These are phyloP conservation scores for Gobio occitaniae DNA, from an alignment of 2,797 vertebrate species.

Conservation along the genomic window DNA sequence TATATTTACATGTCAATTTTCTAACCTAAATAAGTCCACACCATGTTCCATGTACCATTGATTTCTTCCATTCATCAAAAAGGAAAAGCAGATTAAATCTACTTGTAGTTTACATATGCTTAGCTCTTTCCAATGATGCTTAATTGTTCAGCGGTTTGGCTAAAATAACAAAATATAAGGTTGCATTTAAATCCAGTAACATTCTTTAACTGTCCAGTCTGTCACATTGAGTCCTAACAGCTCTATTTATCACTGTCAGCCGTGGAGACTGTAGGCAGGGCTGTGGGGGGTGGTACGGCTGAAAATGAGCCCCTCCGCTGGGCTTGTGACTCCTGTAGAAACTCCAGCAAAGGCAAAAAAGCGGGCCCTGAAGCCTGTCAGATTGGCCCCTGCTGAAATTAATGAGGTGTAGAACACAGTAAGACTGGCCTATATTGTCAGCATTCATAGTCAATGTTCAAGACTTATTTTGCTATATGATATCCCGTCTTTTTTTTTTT, in stretches of 20 bases:
- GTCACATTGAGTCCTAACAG: constrained; percentile 84
- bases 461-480: constrained; percentile 15
- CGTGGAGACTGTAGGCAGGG: constrained; percentile 44
- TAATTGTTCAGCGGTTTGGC: not conserved
- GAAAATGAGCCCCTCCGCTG: constrained; percentile 86
- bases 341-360: constrained; percentile 75
- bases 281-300: constrained; percentile 75
- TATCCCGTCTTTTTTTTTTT: not conserved
- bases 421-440: constrained; percentile 48
- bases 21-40: not conserved
- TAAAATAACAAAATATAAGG: not conserved
- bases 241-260: constrained; percentile 86
- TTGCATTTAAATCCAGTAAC: constrained; percentile 80
- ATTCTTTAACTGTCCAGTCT: constrained; percentile 81
- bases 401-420: constrained; percentile 56
- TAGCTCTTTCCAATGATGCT: not conserved
- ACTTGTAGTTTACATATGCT: not conserved
- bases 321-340: constrained; percentile 83
- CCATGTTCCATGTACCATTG: not conserved
- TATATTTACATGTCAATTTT: not conserved
- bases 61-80: not conserved
- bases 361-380: constrained; percentile 76
- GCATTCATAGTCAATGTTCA: constrained; percentile 43
- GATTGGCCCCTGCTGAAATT: constrained; percentile 55
- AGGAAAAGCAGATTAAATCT: not conserved